phyloP scores from a whole-genome alignment of 2,888 invertebrate genomes.

The Pediacus dermestoides region DNA sequence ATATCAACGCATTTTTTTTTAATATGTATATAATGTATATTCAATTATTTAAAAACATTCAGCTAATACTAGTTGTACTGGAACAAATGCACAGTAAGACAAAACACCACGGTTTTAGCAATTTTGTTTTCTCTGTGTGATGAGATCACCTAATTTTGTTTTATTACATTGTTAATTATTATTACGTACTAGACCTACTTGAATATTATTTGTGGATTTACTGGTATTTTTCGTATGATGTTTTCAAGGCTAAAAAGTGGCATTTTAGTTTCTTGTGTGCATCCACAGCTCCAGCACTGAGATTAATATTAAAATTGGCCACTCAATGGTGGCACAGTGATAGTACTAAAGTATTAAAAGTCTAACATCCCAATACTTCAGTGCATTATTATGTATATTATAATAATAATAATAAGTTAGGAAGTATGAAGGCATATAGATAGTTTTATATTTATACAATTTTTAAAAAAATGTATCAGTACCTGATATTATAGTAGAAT shows the following conservation, averaged over 20 bases:
- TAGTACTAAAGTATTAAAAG: constrained; percentile 52
- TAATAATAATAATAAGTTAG: constrained; percentile 48
- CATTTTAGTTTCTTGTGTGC: too few species aligned
- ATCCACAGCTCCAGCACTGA: constrained; percentile 42
- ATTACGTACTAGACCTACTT: too few species aligned
- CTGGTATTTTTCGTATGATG: too few species aligned
- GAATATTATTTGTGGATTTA: too few species aligned
- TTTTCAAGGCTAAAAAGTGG: too few species aligned
- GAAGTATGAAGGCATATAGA: constrained; percentile 53
- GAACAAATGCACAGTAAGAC: too few species aligned
- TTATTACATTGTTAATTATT: too few species aligned
- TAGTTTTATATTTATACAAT: constrained; percentile 49
- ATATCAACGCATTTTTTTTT: constrained; percentile 49
- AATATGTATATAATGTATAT: constrained; percentile 51
- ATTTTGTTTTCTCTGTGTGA: too few species aligned
- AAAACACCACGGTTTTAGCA: too few species aligned
- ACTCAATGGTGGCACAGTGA: constrained; percentile 46
- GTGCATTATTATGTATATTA: constrained; percentile 50
- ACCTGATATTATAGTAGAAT: constrained; percentile 25
- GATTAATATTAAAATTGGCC: constrained; percentile 50
- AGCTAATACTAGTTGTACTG: constrained; percentile 48
- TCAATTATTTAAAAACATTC: constrained; percentile 52
- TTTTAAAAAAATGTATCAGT: constrained; percentile 38
- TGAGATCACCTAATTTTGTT: too few species aligned
- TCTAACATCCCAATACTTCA: constrained; percentile 53